Conservation (phyloP, 2,888 invertebrate genomes). For the Agonopterix heracliana region DNA sequence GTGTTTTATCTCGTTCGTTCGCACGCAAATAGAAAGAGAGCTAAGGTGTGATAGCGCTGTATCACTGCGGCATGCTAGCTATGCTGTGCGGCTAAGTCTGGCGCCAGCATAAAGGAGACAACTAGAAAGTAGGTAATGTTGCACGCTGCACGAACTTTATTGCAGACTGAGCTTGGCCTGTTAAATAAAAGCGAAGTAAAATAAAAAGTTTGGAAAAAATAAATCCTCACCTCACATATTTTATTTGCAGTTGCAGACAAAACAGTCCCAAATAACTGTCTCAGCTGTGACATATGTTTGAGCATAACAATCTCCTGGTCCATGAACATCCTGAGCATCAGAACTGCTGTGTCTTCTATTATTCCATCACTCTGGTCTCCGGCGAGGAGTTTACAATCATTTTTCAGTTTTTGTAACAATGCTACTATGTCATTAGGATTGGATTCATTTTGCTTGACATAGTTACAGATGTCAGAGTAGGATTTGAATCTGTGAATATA, state of each 20-base stretch:
- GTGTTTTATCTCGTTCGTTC: too few relatives aligned
- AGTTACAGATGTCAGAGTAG: constrained; percentile 65
- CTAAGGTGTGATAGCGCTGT: too few relatives aligned
- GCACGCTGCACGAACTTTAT: too few relatives aligned
- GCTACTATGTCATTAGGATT: constrained; percentile 45
- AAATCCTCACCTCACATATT: constrained; percentile 69
- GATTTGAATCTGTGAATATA: constrained; percentile 54
- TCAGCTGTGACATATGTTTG: constrained; percentile 74
- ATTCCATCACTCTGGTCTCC: constrained; percentile 76
- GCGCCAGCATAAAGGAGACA: too few relatives aligned
- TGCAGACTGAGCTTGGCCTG: too few relatives aligned
- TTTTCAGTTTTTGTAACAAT: constrained; percentile 41
- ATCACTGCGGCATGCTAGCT: too few relatives aligned
- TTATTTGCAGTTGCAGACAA: constrained; percentile 69
- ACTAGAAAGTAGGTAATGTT: too few relatives aligned
- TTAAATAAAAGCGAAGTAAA: too few relatives aligned
- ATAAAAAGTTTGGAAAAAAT: too few relatives aligned
- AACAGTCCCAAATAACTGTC: constrained; percentile 77
- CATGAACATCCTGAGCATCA: constrained; percentile 77
- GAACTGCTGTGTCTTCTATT: constrained; percentile 79
- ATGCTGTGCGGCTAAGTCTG: too few relatives aligned
- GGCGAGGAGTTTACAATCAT: constrained; percentile 53
- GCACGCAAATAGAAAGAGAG: neutral
- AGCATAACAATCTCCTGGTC: constrained; percentile 76
- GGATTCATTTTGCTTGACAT: constrained; percentile 52